Evolutionary conservation across 2,113 vertebrate species (phyloP).

Genomic region (Melanotaenia duboulayi): DNA sequence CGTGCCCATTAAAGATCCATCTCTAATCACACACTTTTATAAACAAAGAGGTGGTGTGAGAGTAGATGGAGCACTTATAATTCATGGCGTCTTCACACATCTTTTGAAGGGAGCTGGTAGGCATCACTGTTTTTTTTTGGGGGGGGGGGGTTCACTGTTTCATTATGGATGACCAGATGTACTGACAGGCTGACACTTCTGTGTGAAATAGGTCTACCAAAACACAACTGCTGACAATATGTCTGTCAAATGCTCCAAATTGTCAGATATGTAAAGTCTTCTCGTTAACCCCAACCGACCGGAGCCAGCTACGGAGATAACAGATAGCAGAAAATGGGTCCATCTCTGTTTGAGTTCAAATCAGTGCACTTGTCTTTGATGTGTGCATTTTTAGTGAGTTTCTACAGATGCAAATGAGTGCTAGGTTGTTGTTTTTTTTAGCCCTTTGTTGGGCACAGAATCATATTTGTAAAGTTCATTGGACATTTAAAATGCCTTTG

Average conservation of each 20-base stretch:
- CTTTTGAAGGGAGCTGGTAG: constrained; percentile 62
- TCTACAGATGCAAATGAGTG: not conserved
- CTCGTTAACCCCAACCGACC: not conserved
- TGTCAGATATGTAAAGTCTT: constrained; percentile 17
- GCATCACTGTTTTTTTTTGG: constrained; percentile 23
- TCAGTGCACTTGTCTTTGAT: not conserved
- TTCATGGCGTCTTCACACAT: constrained; percentile 72
- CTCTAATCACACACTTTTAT: constrained; percentile 37
- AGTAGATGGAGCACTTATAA: constrained; percentile 58
- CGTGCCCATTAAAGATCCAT: not conserved
- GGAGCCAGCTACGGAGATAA: too few species aligned
- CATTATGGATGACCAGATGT: constrained; percentile 65
- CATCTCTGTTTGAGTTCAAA: fast-evolving
- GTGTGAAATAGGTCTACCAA: not conserved
- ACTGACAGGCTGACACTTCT: constrained; percentile 44
- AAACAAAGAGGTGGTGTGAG: constrained; percentile 32
- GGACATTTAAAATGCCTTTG: too few species aligned
- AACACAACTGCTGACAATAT: not conserved
- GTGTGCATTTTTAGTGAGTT: not conserved
- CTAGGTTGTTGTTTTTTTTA: not conserved
- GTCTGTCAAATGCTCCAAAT: not conserved
- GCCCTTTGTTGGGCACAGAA: too few species aligned
- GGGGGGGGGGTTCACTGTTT: constrained; percentile 32
- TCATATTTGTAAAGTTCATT: too few species aligned
- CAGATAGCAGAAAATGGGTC: too few species aligned